Base-by-base conservation (phyloP, 2,113 vertebrate species). In the Phalacrocorax brasilianus region DNA sequence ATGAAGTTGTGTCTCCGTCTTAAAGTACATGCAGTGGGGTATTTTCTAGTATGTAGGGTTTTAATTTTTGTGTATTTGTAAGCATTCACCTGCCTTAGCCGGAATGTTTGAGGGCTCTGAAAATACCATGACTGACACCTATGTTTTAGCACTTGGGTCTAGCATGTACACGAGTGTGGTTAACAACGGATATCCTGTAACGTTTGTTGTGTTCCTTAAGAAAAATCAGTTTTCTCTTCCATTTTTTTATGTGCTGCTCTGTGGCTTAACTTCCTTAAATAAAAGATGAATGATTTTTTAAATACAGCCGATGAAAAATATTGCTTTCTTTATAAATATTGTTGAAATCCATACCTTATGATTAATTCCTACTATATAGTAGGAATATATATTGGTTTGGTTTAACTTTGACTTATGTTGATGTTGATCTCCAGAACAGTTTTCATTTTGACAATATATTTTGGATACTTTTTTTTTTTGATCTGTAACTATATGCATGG, bases 281-380 rank as follows among this genome's bases (percentile, higher is more conserved):
- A 35, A 74, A 42, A 73, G 75, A 30, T 76, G n/a, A 73, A 65
- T 58, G 38, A 26, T 68, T 59, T 52, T 94, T 80, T 80, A 11
- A 66, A 67, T 33, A 73, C 11, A 45, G 44, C 62, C 27, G 13
- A 59, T 85, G 82, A 94, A 91, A 87, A 92, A 47, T 53, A 61
- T 6, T 55, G 24, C 50, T 94, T 93, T 94, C 65, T 58, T 88
- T 80, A 42, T 38, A 90, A 95, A 70, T 89, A 65, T 72, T 93
- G 84, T 92, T 92, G 88, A 96, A 96, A 93, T 91, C 52, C 21
- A 95, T 93, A 62, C 70, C 17, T 38, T 78, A n/a, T 30, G 50
- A 94, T 91, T 90, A 91, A 89, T 90, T 98, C 65, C 67, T 65
- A n/a, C 26, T 77, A 3, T 45, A 4, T 12, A 30, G 44, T 45